A percentile compares a stretch with the other conserved stretches of the same genome.
Evolutionary conservation across 2,113 vertebrate species (phyloP).

Genomic region (Patagioenas fasciata): DNA sequence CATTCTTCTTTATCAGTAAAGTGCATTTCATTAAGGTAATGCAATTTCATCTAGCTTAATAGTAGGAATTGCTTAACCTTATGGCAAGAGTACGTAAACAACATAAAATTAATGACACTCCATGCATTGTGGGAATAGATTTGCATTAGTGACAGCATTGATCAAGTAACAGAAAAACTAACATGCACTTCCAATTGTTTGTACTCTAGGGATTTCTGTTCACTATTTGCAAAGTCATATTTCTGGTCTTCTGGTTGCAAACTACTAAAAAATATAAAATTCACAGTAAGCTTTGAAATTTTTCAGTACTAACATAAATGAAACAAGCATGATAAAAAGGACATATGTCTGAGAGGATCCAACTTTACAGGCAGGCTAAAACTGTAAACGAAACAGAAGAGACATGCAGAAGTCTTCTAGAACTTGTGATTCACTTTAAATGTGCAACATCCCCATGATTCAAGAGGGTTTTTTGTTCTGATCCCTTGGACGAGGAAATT

Average conservation of each 20-base stretch:
- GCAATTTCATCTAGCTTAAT: slow-evolving; percentile 83
- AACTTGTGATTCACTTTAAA: background rate
- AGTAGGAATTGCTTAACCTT: slow-evolving; percentile 85
- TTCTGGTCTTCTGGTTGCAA: slow-evolving; percentile 1
- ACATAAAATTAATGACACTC: slow-evolving; percentile 81
- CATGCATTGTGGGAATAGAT: slow-evolving; percentile 74
- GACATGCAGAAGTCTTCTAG: background rate
- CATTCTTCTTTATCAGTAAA: slow-evolving; percentile 85
- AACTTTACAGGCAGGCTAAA: background rate
- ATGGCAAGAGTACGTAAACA: slow-evolving; percentile 81
- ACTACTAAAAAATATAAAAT: slow-evolving; percentile 30
- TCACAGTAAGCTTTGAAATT: background rate
- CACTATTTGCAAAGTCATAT: background rate
- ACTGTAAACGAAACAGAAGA: background rate
- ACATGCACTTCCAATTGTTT: slow-evolving; percentile 28
- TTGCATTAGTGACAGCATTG: slow-evolving; percentile 74
- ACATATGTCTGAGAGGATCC: background rate
- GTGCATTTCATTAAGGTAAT: slow-evolving; percentile 86
- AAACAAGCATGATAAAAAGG: slow-evolving; percentile 4
- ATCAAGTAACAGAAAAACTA: slow-evolving; percentile 71
- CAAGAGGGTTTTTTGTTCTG: background rate
- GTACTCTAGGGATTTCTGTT: slow-evolving; percentile 42
- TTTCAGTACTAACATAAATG: background rate
- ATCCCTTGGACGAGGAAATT: background rate
- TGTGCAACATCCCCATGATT: background rate